phyloP scores from a whole-genome alignment of 30 jellyfish, hydroid and myxozoan genomes.

The Aurelia aurita complex sp. Pacific region DNA sequence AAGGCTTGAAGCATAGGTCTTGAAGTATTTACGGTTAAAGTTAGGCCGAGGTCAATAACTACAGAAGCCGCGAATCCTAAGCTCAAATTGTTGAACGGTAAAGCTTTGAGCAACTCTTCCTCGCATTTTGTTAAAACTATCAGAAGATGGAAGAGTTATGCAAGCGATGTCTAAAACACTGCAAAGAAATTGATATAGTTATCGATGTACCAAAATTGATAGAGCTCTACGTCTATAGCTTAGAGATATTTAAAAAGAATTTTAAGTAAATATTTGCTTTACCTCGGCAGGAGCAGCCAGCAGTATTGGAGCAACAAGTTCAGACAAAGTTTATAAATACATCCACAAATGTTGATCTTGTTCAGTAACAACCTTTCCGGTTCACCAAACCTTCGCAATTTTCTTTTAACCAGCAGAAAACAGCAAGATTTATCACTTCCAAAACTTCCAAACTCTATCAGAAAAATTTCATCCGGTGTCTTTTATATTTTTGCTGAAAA shows the following conservation, averaged over 20 bases:
- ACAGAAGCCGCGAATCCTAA: too few relatives aligned
- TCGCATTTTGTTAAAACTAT: too few relatives aligned
- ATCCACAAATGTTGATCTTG: constrained; percentile 46
- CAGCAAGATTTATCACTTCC: not conserved
- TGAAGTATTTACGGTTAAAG: too few relatives aligned
- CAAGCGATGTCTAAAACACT: too few relatives aligned
- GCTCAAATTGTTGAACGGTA: not conserved
- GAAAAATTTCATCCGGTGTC: not conserved
- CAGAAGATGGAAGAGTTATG: too few relatives aligned
- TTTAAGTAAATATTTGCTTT: not conserved
- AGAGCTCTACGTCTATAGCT: too few relatives aligned
- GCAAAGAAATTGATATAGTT: too few relatives aligned
- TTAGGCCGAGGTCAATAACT: too few relatives aligned
- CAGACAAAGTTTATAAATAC: constrained; percentile 61
- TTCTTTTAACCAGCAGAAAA: not conserved
- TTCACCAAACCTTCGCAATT: constrained; percentile 42
- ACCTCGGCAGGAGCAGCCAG: constrained; percentile 34
- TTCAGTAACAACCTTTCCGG: constrained; percentile 54
- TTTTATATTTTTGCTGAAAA: not conserved
- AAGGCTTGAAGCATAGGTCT: too few relatives aligned
- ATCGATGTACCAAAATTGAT: too few relatives aligned
- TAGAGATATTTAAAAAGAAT: too few relatives aligned
- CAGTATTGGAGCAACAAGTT: constrained; percentile 8
- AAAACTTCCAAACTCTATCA: not conserved
- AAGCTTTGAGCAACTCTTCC: too few relatives aligned